These are phyloP conservation scores for Austrofundulus limnaeus DNA, from an alignment of 2,113 vertebrate genomes.

Conservation along the genomic window DNA sequence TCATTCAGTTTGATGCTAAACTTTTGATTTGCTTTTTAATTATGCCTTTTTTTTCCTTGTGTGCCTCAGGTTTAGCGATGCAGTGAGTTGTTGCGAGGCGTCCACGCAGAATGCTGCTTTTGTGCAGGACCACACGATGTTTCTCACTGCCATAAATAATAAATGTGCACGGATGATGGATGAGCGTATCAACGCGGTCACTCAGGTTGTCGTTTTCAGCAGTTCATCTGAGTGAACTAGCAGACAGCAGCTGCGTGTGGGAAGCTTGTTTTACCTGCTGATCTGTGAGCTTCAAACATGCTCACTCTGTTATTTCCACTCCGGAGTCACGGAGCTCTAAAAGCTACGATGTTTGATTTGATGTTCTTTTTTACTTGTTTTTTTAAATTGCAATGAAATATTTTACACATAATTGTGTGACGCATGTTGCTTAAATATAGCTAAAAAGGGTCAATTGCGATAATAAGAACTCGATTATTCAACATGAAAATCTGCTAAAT, in stretches of 20 bases:
- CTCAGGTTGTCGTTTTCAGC: constrained; percentile 10
- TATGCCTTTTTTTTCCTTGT: neutral
- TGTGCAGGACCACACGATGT: constrained; percentile 2
- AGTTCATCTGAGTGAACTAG: constrained; percentile 6
- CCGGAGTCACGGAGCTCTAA: neutral
- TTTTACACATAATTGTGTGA: no score
- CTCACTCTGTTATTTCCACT: constrained; percentile 3
- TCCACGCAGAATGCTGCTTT: neutral
- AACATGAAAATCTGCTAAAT: neutral
- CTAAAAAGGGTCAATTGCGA: neutral
- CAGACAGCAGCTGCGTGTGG: neutral
- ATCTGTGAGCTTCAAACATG: neutral
- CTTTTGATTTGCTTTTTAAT: neutral
- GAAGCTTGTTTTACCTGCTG: constrained; percentile 11
- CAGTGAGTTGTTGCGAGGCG: constrained; percentile 1
- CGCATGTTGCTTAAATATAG: neutral
- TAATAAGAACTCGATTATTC: neutral
- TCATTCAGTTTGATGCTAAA: neutral
- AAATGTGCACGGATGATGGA: constrained; percentile 13
- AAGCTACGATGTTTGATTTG: neutral
- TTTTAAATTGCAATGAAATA: no score
- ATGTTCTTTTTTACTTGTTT: no score
- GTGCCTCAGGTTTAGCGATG: neutral
- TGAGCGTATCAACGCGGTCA: constrained; percentile 11
- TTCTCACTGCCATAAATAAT: constrained; percentile 10